phyloP scores from a whole-genome alignment of 2,797 vertebrate species.

The Scolopax rusticola region DNA sequence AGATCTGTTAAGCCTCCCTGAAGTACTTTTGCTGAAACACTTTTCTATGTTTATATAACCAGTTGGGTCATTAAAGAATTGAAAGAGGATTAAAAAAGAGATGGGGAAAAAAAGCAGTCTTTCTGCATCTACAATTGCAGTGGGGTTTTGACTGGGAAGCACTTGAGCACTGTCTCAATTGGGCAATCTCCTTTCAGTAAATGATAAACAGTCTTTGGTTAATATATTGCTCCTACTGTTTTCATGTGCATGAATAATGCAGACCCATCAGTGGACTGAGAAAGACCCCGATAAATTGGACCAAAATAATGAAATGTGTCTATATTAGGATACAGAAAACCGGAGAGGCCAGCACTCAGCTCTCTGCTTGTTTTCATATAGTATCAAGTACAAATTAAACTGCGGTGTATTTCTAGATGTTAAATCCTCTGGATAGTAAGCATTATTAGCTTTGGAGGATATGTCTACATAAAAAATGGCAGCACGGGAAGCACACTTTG shows the following conservation, averaged over 20 bases:
- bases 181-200: neutral
- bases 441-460: constrained; percentile 53
- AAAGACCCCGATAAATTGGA: neutral
- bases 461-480: neutral
- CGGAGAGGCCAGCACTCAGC: neutral
- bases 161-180: neutral
- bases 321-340: constrained; percentile 29
- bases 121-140: neutral
- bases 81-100: neutral
- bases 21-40: neutral
- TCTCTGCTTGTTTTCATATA: neutral
- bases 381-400: constrained; percentile 53
- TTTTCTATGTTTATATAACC: neutral
- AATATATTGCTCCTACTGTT: neutral
- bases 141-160: neutral
- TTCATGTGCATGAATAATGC: neutral
- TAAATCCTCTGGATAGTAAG: constrained; percentile 30
- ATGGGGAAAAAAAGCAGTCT: neutral
- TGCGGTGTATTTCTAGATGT: neutral
- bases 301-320: constrained; percentile 34
- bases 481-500: neutral
- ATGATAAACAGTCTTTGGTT: neutral
- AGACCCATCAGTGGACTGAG: neutral
- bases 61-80: constrained; percentile 9
- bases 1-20: constrained; percentile 3